These are phyloP conservation scores for Romanogobio albipinnatus DNA, from an alignment of 2,113 vertebrate genomes.

Conservation along the genomic window DNA sequence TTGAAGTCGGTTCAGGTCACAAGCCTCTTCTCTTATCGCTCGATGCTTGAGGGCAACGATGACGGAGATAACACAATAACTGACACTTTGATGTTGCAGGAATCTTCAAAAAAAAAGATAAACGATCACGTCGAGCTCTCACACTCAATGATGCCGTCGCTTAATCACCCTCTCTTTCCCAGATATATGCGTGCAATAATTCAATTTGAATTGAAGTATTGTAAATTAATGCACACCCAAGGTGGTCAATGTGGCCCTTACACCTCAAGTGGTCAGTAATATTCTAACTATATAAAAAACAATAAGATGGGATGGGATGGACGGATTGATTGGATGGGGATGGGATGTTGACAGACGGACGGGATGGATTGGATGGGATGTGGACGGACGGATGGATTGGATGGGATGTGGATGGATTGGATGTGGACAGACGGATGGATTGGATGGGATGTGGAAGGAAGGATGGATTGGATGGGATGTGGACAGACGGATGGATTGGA, in stretches of 20 bases:
- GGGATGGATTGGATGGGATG: no score
- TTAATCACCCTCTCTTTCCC: conserved; percentile 58
- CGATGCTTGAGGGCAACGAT: conserved; percentile 59
- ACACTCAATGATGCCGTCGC: conserved; percentile 45
- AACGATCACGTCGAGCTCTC: conserved; percentile 56
- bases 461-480: no score
- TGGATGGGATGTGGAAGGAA: no score
- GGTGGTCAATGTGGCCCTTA: neutral
- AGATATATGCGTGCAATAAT: conserved; percentile 53
- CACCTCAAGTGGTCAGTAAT: neutral
- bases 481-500: no score
- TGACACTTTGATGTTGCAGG: conserved; percentile 52
- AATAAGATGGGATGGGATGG: no score
- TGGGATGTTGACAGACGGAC: no score
- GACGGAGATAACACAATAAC: conserved; percentile 60
- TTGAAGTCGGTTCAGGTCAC: conserved; percentile 67
- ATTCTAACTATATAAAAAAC: neutral
- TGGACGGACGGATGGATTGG: no score
- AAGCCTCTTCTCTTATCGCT: conserved; percentile 63
- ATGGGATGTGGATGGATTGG: no score
- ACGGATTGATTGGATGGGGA: no score
- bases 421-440: no score
- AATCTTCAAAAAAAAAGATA: conserved; percentile 42
- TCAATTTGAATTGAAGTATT: no score
- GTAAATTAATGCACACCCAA: no score